Evolutionary conservation across 1,140 invertebrate species (phyloP), one percentile per base, ranked within the genome.

Genomic region (Drosophila sturtevanti): DNA sequence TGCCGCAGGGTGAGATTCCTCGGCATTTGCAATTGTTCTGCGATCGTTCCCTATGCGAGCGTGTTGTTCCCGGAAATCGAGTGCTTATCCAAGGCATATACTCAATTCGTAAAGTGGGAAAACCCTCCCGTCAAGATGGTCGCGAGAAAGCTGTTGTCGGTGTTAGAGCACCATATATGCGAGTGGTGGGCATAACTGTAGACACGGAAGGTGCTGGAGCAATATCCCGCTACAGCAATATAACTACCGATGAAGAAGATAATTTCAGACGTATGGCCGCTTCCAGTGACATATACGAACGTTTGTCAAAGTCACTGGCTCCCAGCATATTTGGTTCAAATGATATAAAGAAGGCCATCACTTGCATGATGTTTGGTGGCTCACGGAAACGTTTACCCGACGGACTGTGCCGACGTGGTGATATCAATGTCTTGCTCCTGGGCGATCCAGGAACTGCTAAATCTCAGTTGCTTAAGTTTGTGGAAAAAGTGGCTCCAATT

Each of bases 371-470:
- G 21, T 99, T 99, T 94, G 98, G 98, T 77, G 98, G 97, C 92
- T 96, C 97, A 0, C 93, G 97, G 11, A 98, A 98, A 91, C 95
- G 96, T 62, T 93, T 99, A 69, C 99, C 99, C 0, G 99, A 99
- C 93, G 98, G 98, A 7, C 92, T 99, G 48, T 98, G 96, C 2
- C 94, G 98, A 27, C 94, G 99, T 92, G 99, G 99, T 5, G 99
- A 99, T 90, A 99, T 99, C 60, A 99, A 99, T 92, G 94, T 99
- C 4, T 92, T 99, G 2, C 93, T 99, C 58, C 93, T 99, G 2
- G 99, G 99, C 64, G 99, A 99, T 94, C 99, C 99, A 24, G 99
- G 99, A 89, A 99, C 99, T 4, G 99, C 99, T 6, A 99, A 99
- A 91, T 99, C 98, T 16, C 99, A 99, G 91, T 92, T 99, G 31